Conservation (phyloP, 2,113 vertebrate genomes). For the Jaculus jaculus region DNA sequence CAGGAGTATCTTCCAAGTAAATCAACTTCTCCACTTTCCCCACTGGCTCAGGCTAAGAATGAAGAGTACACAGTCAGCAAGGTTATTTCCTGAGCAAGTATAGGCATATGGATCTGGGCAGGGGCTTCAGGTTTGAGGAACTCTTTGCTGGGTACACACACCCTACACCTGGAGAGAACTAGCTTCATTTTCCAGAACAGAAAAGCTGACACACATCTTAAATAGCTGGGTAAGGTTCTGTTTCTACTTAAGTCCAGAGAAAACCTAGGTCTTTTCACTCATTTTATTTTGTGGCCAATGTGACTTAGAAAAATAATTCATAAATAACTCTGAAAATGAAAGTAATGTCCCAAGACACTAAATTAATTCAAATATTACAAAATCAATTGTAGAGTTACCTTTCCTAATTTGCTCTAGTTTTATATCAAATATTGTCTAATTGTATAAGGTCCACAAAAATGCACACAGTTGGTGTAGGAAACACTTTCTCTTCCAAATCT, state of each 20-base stretch:
- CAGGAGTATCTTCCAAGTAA: background rate
- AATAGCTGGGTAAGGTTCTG: background rate
- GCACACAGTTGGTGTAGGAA: background rate
- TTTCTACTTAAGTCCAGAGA: background rate
- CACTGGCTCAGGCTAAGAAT: background rate
- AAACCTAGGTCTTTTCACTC: background rate
- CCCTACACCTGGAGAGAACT: accelerated
- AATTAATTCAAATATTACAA: background rate
- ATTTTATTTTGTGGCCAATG: too few relatives aligned
- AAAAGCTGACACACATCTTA: background rate
- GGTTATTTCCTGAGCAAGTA: accelerated
- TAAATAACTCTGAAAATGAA: background rate
- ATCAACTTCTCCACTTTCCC: background rate
- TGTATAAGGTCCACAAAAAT: background rate
- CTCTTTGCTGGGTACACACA: background rate
- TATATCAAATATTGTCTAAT: background rate
- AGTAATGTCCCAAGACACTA: background rate
- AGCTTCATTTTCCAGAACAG: background rate
- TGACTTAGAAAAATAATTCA: slow-evolving; percentile 14
- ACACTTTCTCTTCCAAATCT: background rate
- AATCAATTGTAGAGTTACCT: background rate
- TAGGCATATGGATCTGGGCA: background rate
- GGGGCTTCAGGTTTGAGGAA: accelerated
- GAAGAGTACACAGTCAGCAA: background rate
- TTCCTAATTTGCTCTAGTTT: slow-evolving; percentile 31